Conservation (phyloP, 2,888 invertebrate genomes). For the Sabatieria punctata region DNA sequence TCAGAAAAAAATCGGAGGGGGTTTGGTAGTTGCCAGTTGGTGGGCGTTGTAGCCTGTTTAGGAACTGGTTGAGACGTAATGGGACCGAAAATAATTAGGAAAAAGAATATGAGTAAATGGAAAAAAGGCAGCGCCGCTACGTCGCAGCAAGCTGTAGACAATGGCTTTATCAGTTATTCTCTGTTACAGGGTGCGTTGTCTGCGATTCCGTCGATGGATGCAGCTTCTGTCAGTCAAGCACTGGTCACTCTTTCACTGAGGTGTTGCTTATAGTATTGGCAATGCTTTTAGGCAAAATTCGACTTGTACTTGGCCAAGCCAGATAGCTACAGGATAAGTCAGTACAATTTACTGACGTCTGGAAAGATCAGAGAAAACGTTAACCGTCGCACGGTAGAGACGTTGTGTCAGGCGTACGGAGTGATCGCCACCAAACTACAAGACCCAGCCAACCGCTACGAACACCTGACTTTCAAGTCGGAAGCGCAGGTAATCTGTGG, state of each 20-base stretch:
- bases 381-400: neutral
- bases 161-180: neutral
- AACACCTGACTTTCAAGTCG: no score
- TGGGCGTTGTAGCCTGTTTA: no score
- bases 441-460: neutral
- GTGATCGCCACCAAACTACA: neutral
- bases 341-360: constrained; percentile 65
- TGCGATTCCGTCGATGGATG: neutral
- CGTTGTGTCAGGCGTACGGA: neutral
- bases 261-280: constrained; percentile 2
- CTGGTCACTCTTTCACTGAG: constrained; percentile 1
- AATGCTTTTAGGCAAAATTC: constrained; percentile 53
- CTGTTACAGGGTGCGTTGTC: neutral
- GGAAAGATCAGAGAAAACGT: constrained; percentile 32
- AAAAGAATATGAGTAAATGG: no score
- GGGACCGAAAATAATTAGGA: no score
- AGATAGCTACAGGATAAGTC: constrained; percentile 62
- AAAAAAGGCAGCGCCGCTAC: no score
- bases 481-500: no score
- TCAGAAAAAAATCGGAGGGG: constrained; percentile 40
- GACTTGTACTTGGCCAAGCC: constrained; percentile 68
- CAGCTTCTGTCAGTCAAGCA: neutral
- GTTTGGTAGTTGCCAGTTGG: no score
- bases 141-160: neutral
- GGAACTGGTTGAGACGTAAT: no score